Conservation (phyloP, 2,113 vertebrate species). For the Corythaeola cristata region DNA sequence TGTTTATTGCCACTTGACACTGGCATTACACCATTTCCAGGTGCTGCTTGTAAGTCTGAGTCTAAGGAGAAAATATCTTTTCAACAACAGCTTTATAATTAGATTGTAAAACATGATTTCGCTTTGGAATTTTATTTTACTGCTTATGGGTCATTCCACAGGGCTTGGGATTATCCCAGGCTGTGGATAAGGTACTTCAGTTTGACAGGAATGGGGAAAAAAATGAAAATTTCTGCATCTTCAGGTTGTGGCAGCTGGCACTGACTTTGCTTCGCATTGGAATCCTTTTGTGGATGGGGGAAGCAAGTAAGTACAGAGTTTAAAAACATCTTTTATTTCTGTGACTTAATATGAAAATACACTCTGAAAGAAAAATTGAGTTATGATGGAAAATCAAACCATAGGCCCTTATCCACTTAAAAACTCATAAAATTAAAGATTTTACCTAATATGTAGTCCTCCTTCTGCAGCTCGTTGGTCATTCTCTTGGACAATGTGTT, state of each 20-base stretch:
- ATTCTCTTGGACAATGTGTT: not conserved
- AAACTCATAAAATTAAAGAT: not conserved
- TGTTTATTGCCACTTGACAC: not conserved
- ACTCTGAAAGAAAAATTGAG: not conserved
- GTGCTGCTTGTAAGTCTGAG: not conserved
- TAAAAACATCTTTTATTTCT: not conserved
- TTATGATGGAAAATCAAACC: not conserved
- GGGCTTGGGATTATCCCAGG: not conserved
- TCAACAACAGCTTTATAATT: not conserved
- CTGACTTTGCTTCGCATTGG: constrained; percentile 89
- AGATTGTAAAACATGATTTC: not conserved
- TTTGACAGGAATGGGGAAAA: not conserved
- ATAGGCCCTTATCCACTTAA: not conserved
- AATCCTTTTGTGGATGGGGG: constrained; percentile 89
- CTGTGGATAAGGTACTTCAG: not conserved
- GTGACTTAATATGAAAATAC: not conserved
- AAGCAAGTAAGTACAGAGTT: constrained; percentile 79
- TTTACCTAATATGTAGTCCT: not conserved
- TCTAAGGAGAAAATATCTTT: not conserved
- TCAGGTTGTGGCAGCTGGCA: constrained; percentile 87
- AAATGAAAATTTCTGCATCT: constrained; percentile 36
- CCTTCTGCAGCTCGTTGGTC: not conserved
- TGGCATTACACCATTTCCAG: not conserved
- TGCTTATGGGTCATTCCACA: not conserved
- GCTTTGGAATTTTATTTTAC: not conserved